Percentiles rank a stretch among this genome's conserved stretches.
Conservation (phyloP, 2,888 invertebrate genomes). For the Salpingus planirostris region DNA sequence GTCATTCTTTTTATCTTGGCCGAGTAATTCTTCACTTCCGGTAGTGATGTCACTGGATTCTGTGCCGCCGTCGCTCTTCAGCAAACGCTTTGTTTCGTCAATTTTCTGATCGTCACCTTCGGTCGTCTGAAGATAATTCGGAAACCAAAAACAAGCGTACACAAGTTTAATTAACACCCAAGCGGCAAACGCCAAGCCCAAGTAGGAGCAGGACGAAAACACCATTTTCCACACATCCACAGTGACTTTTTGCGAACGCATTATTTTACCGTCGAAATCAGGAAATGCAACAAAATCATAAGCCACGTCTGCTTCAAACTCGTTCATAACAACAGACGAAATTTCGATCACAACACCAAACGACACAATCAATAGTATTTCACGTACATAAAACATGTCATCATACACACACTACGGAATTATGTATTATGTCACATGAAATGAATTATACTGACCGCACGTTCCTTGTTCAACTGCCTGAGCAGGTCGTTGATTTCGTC, state of each 20-base stretch:
- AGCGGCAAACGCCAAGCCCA: constrained; percentile 50
- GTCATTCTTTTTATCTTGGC: too few species aligned
- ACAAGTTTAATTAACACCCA: constrained; percentile 60
- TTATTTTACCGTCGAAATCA: constrained; percentile 28
- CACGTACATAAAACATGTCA: too few species aligned
- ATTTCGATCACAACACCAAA: constrained; percentile 12
- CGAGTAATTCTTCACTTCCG: too few species aligned
- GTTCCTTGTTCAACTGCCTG: background rate
- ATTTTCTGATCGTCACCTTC: too few species aligned
- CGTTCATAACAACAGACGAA: constrained; percentile 6
- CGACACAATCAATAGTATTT: constrained; percentile 4
- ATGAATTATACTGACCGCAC: too few species aligned
- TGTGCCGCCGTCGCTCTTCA: too few species aligned
- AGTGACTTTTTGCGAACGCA: constrained; percentile 59
- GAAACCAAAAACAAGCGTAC: constrained; percentile 57
- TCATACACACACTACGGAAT: constrained; percentile 1
- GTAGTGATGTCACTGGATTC: too few species aligned
- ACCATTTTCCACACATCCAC: constrained; percentile 61
- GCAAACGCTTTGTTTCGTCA: too few species aligned
- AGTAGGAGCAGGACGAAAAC: constrained; percentile 53
- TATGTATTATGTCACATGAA: too few species aligned
- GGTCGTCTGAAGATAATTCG: constrained; percentile 50
- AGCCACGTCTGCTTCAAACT: too few species aligned
- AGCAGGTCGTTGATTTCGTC: constrained; percentile 19
- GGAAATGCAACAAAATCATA: constrained; percentile 1